These are phyloP conservation scores for Drosophila kohkoa DNA, from an alignment of 1,140 invertebrate species.

Conservation along the genomic window DNA sequence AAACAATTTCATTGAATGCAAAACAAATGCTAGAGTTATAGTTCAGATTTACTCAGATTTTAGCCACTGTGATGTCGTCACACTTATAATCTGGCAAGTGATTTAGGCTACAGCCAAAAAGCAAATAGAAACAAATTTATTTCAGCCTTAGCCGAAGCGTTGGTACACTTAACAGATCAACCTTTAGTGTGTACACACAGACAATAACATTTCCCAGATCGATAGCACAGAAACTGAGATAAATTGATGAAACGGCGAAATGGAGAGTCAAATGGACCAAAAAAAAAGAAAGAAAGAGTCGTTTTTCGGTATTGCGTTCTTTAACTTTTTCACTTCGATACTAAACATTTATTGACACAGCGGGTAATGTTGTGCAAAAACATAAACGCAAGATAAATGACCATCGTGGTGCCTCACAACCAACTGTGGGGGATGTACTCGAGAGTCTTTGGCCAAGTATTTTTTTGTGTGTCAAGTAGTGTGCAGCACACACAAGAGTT, in stretches of 20 bases:
- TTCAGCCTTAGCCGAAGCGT: slow-evolving; percentile 29
- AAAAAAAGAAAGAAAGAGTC: slow-evolving; percentile 15
- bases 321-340: slow-evolving; percentile 20
- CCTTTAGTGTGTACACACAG: slow-evolving; percentile 26
- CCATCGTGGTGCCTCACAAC: slow-evolving; percentile 6
- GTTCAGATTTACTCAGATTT: neutral
- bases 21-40: neutral
- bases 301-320: slow-evolving; percentile 30
- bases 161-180: slow-evolving; percentile 37
- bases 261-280: slow-evolving; percentile 42
- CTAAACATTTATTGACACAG: slow-evolving; percentile 33
- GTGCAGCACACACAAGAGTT: slow-evolving; percentile 27
- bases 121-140: slow-evolving; percentile 7
- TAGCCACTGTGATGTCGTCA: slow-evolving; percentile 9
- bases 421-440: slow-evolving; percentile 9
- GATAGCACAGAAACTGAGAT: slow-evolving; percentile 45
- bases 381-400: slow-evolving; percentile 61
- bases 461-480: slow-evolving; percentile 24
- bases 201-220: slow-evolving; percentile 60
- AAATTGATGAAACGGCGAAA: slow-evolving; percentile 55
- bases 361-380: slow-evolving; percentile 37
- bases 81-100: slow-evolving; percentile 1
- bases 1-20: neutral
- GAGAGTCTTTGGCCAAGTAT: slow-evolving; percentile 24
- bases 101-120: neutral